Base-by-base conservation (phyloP, 2,888 invertebrate species). In the Liposcelis brunnea region DNA sequence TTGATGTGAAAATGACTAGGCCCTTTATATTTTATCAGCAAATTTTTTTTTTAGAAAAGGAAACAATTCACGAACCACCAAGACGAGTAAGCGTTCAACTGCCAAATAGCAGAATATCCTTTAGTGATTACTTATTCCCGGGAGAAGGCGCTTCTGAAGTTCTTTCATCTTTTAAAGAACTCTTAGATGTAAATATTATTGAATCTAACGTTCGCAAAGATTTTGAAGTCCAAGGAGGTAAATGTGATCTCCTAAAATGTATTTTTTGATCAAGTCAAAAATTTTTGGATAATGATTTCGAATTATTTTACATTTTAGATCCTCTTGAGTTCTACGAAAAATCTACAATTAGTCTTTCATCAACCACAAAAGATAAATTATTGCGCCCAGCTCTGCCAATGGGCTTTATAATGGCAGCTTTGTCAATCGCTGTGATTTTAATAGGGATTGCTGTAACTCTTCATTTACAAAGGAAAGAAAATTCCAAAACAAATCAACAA, bases 111-210 rank as follows among this genome's bases (percentile, higher is more conserved):
- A 64, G 65, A 49, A 67, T 89, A 36, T 78, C 80, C 50, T 71
- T 91, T 31, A 87, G 85, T 44, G 91, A 93, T 61, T 93, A 93
- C 60, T 65, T 91, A 45, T 93, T 91, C 59, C 87, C 89, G 18
- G 91, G 90, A 0, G 91, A 93, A 65, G 80, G 82, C 0, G 74
- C 80, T 0, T 76, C 79, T 8, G 89, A 91, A 55, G 84, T 83
- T 0, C 68, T 83, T 35, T 71, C 80, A 33, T 81, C 89, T 2
- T 75, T 87, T 5, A 71, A 80, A 54, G 90, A 91, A 59, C 68
- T 91, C 45, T 67, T 91, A 11, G 87, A 85, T 59, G 63, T 90
- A 37, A 69, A 77, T 52, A 72, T 87, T 44, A 70, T 73, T 11
- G 78, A 79, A 54, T 71, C 72, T 6, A 72, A 77, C 53, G 75